Percentiles rank a stretch among this genome's conserved stretches.
phyloP scores from a whole-genome alignment of 1,140 invertebrate genomes.

The Drosophila tristis region DNA sequence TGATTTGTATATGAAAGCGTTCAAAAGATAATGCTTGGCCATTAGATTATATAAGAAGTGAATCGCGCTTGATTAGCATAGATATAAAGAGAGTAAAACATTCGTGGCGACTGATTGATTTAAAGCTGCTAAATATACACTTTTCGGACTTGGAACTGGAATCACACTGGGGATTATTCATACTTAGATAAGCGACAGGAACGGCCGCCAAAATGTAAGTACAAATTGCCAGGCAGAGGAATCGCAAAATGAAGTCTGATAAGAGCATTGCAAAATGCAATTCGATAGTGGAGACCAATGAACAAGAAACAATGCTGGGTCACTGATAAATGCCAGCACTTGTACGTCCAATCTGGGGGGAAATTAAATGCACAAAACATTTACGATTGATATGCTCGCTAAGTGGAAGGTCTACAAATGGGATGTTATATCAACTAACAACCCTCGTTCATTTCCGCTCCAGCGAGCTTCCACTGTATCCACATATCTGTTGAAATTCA shows the following conservation, averaged over 20 bases:
- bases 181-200: conserved; percentile 12
- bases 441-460: too few species aligned
- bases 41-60: conserved; percentile 47
- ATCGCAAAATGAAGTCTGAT: conserved; percentile 14
- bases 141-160: conserved; percentile 16
- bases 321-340: conserved; percentile 30
- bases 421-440: too few species aligned
- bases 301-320: conserved; percentile 1
- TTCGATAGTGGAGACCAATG: conserved; percentile 1
- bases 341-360: conserved; percentile 43
- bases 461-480: too few species aligned
- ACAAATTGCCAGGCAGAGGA: background rate
- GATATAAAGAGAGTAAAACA: conserved; percentile 15
- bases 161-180: conserved; percentile 8
- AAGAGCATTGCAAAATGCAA: conserved; percentile 13
- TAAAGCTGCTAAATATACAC: conserved; percentile 28
- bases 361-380: conserved; percentile 13
- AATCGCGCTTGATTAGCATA: conserved; percentile 36
- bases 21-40: conserved; percentile 28
- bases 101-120: conserved; percentile 22
- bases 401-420: too few species aligned
- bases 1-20: conserved; percentile 63
- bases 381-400: too few species aligned
- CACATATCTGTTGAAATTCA: background rate
- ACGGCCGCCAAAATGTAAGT: conserved; percentile 51